Evolutionary conservation across 2,113 vertebrate genomes (phyloP), one percentile per base, ranked within the genome.

Genomic region (Megatriorchis doriae): DNA sequence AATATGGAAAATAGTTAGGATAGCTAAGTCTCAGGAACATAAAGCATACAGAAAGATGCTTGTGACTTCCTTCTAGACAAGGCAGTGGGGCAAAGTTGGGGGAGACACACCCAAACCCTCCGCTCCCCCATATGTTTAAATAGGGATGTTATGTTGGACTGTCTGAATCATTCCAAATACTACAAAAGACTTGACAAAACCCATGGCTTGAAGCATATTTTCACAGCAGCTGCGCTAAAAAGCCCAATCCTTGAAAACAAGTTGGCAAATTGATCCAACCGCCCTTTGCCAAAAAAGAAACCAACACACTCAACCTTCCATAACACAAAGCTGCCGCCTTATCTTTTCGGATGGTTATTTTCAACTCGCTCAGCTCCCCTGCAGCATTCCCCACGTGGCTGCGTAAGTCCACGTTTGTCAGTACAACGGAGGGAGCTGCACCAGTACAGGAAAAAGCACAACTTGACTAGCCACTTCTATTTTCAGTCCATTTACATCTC

Each of bases 361-460:
- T 15, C 26, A 25, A 25, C 6, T 22, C 23, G 14, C 16, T 36
- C 29, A 6, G 6, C 21, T 71, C 13, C n/a, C 25, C 56, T 62
- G 38, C 22, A 85, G 56, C 66, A 42, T 16, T 82, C 32, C 16
- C 22, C 22, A 55, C 1, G 0, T 3, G 34, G 72, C 45, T 56
- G 40, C 6, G 0, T 10, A 53, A 58, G 29, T 3, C 29, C 3
- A 0, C 1, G 0, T 47, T 63, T 32, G 10, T 15, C 53, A 58
- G 21, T 9, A 23, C 10, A 81, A 31, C 5, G 58, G n/a, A 79
- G 47, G 21, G 10, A 85, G 31, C 25, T 66, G 23, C 0, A 0
- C 9, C 43, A 53, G 9, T 14, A 73, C 2, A 38, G 27, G 19
- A 70, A 73, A 61, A 86, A 25, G 25, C 13, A 55, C 40, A 58